phyloP scores from a whole-genome alignment of 2,113 vertebrate genomes.

The Myiopsitta monachus region DNA sequence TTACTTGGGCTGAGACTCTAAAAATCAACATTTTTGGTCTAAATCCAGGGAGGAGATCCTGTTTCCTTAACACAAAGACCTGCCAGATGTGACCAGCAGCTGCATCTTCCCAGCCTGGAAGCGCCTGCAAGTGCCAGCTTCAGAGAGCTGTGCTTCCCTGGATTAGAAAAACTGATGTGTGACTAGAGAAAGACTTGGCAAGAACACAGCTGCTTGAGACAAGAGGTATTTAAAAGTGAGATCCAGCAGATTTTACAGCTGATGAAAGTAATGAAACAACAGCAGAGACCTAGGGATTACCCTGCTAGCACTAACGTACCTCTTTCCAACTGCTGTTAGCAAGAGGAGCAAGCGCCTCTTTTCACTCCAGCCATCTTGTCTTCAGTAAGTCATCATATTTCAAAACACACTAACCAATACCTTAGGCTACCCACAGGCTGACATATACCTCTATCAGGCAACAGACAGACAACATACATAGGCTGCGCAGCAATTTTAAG shows the following conservation, averaged over 20 bases:
- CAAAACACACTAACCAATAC: neutral
- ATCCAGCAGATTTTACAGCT: neutral
- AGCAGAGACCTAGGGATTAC: neutral
- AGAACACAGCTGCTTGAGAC: neutral
- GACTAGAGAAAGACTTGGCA: neutral
- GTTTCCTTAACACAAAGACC: neutral
- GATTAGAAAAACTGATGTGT: neutral
- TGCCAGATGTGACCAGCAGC: neutral
- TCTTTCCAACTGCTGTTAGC: neutral
- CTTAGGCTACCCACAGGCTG: neutral
- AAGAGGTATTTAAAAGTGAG: neutral
- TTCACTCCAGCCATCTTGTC: neutral
- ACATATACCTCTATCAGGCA: neutral
- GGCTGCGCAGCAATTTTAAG: neutral
- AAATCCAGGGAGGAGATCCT: neutral
- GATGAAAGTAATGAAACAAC: neutral
- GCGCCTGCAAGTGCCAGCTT: neutral
- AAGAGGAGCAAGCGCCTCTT: neutral
- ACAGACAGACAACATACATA: neutral
- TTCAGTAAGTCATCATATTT: neutral
- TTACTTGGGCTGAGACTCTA: fast-evolving
- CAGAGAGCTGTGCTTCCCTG: neutral
- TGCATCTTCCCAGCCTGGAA: neutral
- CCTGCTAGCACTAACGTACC: neutral
- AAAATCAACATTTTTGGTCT: neutral